phyloP scores from a whole-genome alignment of 2,888 invertebrate genomes.

The Dryobotodes eremita region DNA sequence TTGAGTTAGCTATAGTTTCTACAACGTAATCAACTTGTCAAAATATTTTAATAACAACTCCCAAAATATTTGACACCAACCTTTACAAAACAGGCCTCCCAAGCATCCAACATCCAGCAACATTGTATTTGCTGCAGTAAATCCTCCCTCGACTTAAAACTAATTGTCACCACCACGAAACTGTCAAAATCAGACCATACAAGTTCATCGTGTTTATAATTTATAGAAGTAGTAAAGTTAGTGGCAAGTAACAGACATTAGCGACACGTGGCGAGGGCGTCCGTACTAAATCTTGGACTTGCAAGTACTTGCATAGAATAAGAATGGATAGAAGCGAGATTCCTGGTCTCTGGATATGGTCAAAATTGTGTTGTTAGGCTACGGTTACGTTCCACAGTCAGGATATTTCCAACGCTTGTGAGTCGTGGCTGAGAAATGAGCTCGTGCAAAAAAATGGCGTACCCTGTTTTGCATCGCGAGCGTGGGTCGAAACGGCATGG shows the following conservation, averaged over 20 bases:
- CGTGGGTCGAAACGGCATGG: not conserved
- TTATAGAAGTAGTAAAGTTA: constrained; percentile 65
- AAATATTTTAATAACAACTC: not conserved
- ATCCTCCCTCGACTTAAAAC: constrained; percentile 34
- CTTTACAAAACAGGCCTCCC: not conserved
- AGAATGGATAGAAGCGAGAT: not conserved
- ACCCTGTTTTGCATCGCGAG: not conserved
- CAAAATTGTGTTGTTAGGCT: not conserved
- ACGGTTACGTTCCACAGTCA: not conserved
- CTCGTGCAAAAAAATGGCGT: not conserved
- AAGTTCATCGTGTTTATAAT: constrained; percentile 61
- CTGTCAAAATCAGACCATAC: constrained; percentile 65
- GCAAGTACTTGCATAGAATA: constrained; percentile 56
- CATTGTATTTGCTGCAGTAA: constrained; percentile 37
- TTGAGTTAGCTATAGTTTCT: not conserved
- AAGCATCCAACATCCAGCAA: constrained; percentile 26
- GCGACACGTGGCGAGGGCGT: constrained; percentile 70
- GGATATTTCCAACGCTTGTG: not conserved
- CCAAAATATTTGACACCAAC: not conserved
- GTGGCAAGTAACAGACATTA: constrained; percentile 65
- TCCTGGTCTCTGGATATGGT: not conserved
- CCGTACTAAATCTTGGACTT: constrained; percentile 75
- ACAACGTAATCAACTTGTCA: not conserved
- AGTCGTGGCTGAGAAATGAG: not conserved
- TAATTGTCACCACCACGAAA: constrained; percentile 44